A percentile compares a stretch with the other conserved stretches of the same genome.
Conservation (phyloP, 2,888 invertebrate species). For the Agonopterix arenella region DNA sequence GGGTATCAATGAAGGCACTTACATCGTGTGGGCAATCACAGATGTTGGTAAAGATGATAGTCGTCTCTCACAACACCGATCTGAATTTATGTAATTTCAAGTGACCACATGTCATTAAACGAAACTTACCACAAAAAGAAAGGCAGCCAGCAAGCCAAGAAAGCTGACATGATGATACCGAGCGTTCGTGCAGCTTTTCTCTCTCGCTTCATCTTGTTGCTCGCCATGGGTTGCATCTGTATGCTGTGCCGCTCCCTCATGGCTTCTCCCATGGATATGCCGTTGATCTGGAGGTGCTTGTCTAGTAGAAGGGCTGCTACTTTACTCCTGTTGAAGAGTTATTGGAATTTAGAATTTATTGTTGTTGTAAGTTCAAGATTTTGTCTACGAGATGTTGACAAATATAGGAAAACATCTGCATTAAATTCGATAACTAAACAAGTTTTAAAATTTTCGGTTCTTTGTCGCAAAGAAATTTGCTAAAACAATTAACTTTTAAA, state of each 20-base stretch:
- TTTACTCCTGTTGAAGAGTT: slow-evolving; percentile 81
- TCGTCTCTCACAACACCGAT: no score
- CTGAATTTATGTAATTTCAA: no score
- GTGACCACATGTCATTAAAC: neutral
- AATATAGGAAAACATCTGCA: no score
- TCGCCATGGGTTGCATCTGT: slow-evolving; percentile 85
- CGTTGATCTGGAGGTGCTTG: slow-evolving; percentile 93
- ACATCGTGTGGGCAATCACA: no score
- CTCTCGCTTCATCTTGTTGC: slow-evolving; percentile 92
- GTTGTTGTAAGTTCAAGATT: neutral
- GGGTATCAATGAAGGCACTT: no score
- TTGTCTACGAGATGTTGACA: neutral
- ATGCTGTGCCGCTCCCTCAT: slow-evolving; percentile 78
- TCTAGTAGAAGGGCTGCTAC: slow-evolving; percentile 91
- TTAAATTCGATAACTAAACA: no score
- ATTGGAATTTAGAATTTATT: neutral
- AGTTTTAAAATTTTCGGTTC: no score
- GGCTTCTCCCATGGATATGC: slow-evolving; percentile 83
- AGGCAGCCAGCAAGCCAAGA: slow-evolving; percentile 96
- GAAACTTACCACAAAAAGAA: slow-evolving; percentile 91
- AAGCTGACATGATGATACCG: slow-evolving; percentile 97
- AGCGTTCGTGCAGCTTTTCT: slow-evolving; percentile 94
- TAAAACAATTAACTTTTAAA: no score
- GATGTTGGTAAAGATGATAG: no score
- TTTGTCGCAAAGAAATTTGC: no score